These are phyloP conservation scores for Myrmophylax atrothorax DNA, from an alignment of 2,113 vertebrate species.

Conservation along the genomic window DNA sequence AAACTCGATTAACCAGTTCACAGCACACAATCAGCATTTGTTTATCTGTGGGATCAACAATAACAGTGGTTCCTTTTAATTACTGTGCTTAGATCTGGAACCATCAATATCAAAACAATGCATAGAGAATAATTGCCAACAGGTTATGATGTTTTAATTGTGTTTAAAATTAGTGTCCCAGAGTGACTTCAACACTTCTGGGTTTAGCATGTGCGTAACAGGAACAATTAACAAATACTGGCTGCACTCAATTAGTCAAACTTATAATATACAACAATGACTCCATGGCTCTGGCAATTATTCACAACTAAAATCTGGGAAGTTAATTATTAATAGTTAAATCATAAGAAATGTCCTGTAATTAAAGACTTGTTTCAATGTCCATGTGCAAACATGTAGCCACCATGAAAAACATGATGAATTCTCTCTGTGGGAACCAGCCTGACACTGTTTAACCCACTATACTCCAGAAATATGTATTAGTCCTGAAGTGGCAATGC, in stretches of 20 bases:
- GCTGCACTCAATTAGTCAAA: conserved; percentile 2
- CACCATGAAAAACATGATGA: neutral
- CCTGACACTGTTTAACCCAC: neutral
- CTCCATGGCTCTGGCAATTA: conserved; percentile 1
- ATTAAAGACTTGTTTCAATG: neutral
- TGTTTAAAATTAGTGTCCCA: conserved; percentile 47
- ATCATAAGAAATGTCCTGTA: neutral
- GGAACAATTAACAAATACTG: conserved; percentile 26
- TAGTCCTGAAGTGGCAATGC: neutral
- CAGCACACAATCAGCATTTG: neutral
- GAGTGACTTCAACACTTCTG: neutral
- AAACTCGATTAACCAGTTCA: conserved; percentile 59
- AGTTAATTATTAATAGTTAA: conserved; percentile 31
- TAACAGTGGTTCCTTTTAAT: conserved; percentile 50
- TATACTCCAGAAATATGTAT: neutral
- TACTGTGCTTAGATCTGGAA: conserved; percentile 29
- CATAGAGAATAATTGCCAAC: neutral
- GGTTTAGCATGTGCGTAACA: neutral
- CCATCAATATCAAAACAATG: conserved; percentile 53
- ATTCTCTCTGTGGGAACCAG: neutral
- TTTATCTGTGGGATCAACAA: conserved; percentile 50
- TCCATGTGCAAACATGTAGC: neutral
- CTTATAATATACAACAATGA: neutral
- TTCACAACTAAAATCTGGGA: neutral
- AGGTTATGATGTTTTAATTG: conserved; percentile 39